Percentiles rank a stretch among this genome's conserved stretches.
Evolutionary conservation across 2,113 vertebrate genomes (phyloP).

Genomic region (Trogon melanurus): DNA sequence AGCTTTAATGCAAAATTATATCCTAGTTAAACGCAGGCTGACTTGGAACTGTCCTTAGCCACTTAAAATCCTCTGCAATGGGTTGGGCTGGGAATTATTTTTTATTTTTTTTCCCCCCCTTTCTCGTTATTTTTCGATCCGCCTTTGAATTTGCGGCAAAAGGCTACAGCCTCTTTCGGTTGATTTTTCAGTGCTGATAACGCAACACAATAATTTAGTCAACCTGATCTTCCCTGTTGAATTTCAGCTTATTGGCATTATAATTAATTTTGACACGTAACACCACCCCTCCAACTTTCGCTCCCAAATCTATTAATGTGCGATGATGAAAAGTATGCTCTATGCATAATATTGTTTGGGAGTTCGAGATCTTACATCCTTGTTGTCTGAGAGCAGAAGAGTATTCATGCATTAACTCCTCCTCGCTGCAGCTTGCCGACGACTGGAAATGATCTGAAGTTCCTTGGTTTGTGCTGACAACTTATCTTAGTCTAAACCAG

Average conservation of each 20-base stretch:
- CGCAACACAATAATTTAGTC: slow-evolving; percentile 56
- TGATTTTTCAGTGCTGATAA: slow-evolving; percentile 51
- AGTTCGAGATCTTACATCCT: slow-evolving; percentile 13
- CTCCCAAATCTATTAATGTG: slow-evolving; percentile 55
- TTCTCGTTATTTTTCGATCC: slow-evolving; percentile 14
- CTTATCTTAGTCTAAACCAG: background rate
- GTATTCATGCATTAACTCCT: background rate
- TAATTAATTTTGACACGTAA: slow-evolving; percentile 71
- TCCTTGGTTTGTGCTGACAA: background rate
- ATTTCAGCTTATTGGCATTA: slow-evolving; percentile 62
- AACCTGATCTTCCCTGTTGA: slow-evolving; percentile 62
- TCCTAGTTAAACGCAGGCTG: background rate
- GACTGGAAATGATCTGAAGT: background rate
- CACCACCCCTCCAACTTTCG: slow-evolving; percentile 66
- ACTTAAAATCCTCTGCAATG: background rate
- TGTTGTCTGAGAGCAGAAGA: background rate
- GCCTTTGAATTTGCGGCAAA: background rate
- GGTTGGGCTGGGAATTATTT: background rate
- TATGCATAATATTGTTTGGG: slow-evolving; percentile 36
- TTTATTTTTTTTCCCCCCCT: background rate
- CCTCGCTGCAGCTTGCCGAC: background rate
- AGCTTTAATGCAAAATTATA: background rate
- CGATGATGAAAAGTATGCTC: slow-evolving; percentile 57
- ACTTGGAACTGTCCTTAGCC: background rate
- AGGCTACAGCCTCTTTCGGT: slow-evolving; percentile 27